These are phyloP conservation scores for Epistrophella euchroma DNA, from an alignment of 2,888 invertebrate genomes.

Conservation along the genomic window DNA sequence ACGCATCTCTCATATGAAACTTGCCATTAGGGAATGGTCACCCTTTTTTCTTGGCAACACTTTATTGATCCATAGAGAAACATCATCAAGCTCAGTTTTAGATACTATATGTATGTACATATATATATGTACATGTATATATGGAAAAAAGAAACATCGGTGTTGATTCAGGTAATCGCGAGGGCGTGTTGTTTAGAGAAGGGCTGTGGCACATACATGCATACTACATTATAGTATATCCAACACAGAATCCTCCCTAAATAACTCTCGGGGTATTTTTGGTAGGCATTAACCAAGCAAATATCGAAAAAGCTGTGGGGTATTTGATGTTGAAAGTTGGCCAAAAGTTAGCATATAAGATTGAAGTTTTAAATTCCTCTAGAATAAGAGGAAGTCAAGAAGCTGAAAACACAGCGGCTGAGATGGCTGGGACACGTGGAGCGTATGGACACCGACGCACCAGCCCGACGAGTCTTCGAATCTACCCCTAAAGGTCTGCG, in stretches of 20 bases:
- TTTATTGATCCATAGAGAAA: conserved; percentile 55
- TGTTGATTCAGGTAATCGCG: conserved; percentile 60
- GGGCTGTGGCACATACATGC: conserved; percentile 2
- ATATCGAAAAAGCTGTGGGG: conserved; percentile 32
- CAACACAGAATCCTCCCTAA: conserved; percentile 64
- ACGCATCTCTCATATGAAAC: conserved; percentile 40
- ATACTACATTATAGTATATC: conserved; percentile 14
- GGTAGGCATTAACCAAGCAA: background rate
- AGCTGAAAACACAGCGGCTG: too few species aligned
- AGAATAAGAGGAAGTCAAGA: too few species aligned
- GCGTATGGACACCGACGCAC: too few species aligned
- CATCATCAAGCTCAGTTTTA: conserved; percentile 45
- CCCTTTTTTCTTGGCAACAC: conserved; percentile 21
- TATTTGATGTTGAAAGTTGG: background rate
- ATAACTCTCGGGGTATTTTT: conserved; percentile 27
- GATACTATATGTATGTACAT: background rate
- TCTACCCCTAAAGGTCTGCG: too few species aligned
- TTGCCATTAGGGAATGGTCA: conserved; percentile 32
- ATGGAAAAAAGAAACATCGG: conserved; percentile 1
- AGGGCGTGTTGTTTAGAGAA: conserved; percentile 57
- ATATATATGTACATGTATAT: too few species aligned
- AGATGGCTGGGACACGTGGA: too few species aligned
- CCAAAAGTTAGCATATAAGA: background rate
- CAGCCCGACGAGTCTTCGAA: too few species aligned
- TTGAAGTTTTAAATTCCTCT: too few species aligned